Conservation (phyloP, 2,888 invertebrate genomes). For the Trissonchulus sp. region DNA sequence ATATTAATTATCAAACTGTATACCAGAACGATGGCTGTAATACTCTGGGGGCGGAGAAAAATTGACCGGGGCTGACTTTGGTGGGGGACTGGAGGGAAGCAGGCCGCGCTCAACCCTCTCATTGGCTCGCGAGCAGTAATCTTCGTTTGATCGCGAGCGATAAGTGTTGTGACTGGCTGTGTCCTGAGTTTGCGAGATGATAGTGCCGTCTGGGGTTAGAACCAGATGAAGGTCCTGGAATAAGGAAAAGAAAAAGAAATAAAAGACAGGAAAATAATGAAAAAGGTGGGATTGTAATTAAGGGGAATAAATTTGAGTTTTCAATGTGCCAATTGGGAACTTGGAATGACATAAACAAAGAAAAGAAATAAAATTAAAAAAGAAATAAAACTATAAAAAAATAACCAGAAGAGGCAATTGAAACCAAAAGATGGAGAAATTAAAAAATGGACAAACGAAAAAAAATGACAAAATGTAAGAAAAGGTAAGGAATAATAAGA, state of each 20-base stretch:
- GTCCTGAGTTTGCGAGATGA: neutral
- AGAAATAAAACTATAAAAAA: neutral
- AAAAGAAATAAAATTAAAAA: neutral
- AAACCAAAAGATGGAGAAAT: constrained; percentile 5
- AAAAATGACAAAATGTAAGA: neutral
- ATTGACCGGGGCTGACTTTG: neutral
- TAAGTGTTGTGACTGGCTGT: neutral
- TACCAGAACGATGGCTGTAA: too few species aligned
- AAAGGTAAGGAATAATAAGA: neutral
- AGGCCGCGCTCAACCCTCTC: neutral
- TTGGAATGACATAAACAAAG: too few species aligned
- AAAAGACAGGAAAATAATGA: neutral
- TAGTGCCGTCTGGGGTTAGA: constrained; percentile 17
- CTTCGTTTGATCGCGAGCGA: neutral
- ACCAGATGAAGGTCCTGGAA: constrained; percentile 23
- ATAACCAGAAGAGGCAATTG: neutral
- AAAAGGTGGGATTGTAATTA: too few species aligned
- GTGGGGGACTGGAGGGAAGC: constrained; percentile 14
- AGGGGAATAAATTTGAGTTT: too few species aligned
- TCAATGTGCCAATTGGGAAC: too few species aligned
- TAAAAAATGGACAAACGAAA: constrained; percentile 1
- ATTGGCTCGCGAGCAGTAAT: neutral
- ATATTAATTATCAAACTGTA: too few species aligned
- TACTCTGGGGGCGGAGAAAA: constrained; percentile 21
- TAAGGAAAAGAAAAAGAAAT: neutral